Conservation (phyloP, 2,888 invertebrate genomes). For the Sthenelais limicola region DNA sequence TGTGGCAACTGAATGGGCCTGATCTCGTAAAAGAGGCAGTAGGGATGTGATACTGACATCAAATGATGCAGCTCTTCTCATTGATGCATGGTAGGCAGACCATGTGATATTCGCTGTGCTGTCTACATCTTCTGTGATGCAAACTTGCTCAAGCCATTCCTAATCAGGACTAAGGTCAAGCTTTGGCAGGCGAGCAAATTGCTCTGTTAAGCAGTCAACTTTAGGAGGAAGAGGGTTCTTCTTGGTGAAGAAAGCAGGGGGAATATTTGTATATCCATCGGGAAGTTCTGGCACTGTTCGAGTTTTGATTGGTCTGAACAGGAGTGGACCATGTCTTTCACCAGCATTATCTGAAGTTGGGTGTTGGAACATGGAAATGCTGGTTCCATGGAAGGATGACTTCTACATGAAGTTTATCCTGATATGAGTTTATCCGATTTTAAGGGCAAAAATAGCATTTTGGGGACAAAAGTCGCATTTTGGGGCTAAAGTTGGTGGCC, state of each 20-base stretch:
- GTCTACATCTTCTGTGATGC: constrained; percentile 34
- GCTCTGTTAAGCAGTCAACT: not conserved
- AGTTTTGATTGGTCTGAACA: not conserved
- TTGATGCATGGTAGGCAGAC: constrained; percentile 44
- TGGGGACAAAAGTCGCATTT: no score
- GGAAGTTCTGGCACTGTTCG: constrained; percentile 48
- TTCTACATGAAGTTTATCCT: no score
- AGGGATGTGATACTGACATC: constrained; percentile 41
- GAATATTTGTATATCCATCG: constrained; percentile 47
- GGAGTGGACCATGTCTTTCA: constrained; percentile 40
- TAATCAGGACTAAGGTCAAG: constrained; percentile 34
- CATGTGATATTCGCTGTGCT: constrained; percentile 31
- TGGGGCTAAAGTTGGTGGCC: no score
- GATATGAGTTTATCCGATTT: no score
- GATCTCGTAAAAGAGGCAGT: constrained; percentile 36
- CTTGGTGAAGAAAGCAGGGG: constrained; percentile 42
- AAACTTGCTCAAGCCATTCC: constrained; percentile 40
- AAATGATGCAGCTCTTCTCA: constrained; percentile 7
- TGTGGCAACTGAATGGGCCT: constrained; percentile 43
- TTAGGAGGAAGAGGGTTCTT: constrained; percentile 39
- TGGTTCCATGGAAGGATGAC: constrained; percentile 52
- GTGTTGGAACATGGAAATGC: constrained; percentile 52
- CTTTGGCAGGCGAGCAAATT: not conserved
- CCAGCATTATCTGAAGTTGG: constrained; percentile 41
- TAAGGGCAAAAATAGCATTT: no score